A percentile compares a stretch with the other conserved stretches of the same genome.
Evolutionary conservation across 2,113 vertebrate species (phyloP).

Genomic region (Chaenogobius annularis): DNA sequence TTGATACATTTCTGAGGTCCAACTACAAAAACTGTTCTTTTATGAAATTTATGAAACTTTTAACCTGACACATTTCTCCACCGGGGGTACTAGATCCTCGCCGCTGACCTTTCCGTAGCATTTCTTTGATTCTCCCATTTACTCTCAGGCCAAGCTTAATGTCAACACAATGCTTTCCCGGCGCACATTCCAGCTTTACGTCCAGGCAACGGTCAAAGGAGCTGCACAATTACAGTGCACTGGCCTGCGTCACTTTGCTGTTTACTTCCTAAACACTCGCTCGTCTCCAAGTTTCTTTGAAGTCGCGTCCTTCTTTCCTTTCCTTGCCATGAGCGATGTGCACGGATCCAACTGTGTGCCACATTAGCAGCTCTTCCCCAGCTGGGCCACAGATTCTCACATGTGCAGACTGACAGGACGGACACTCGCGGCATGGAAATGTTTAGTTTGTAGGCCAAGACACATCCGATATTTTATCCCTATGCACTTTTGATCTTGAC

Average conservation of each 20-base stretch:
- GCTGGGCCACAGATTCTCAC: constrained; percentile 4
- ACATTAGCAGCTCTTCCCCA: not conserved
- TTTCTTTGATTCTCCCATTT: not conserved
- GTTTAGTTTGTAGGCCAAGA: not conserved
- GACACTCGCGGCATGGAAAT: constrained; percentile 8
- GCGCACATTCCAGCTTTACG: constrained; percentile 58
- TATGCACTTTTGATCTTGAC: constrained; percentile 2
- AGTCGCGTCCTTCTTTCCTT: constrained; percentile 45
- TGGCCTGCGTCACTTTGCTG: constrained; percentile 50
- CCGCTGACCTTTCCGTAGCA: not conserved
- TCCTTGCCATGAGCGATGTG: constrained; percentile 17
- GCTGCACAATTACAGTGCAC: constrained; percentile 54
- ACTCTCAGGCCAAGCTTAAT: constrained; percentile 17
- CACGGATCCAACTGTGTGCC: constrained; percentile 30
- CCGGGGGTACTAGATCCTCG: not conserved
- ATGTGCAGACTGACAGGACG: not conserved
- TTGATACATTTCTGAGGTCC: no score
- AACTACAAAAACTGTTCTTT: no score
- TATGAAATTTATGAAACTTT: no score
- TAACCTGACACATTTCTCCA: not conserved
- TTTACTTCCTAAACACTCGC: constrained; percentile 56
- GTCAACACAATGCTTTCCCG: constrained; percentile 38
- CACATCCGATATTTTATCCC: constrained; percentile 12
- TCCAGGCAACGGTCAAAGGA: constrained; percentile 61
- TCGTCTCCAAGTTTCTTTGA: constrained; percentile 59